Percentiles rank a stretch among this genome's conserved stretches.
Conservation (phyloP, 92 coral and sea anemone genomes). For the Siderastrea radians region DNA sequence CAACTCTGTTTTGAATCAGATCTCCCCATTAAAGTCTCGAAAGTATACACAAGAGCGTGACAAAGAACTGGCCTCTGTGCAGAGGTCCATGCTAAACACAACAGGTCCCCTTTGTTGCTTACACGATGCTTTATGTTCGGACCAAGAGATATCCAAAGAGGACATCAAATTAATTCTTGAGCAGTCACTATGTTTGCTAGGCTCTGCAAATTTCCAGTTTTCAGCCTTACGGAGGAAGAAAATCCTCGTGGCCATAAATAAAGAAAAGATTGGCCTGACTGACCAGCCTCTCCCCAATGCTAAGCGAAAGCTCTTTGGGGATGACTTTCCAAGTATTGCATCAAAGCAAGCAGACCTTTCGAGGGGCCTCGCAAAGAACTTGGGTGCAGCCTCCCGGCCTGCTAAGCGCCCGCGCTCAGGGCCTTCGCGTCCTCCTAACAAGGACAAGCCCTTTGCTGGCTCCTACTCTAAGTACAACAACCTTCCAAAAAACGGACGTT, state of each 20-base stretch:
- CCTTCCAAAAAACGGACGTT: conserved; percentile 28
- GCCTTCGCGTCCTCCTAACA: neutral
- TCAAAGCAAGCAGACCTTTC: conserved; percentile 7
- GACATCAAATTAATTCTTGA: too few species aligned
- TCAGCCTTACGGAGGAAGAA: too few species aligned
- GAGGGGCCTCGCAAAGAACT: conserved; percentile 9
- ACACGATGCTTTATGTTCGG: conserved; percentile 27
- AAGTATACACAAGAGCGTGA: neutral
- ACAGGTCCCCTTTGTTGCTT: conserved; percentile 47
- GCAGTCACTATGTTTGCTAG: too few species aligned
- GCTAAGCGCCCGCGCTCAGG: conserved; percentile 8
- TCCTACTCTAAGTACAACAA: neutral
- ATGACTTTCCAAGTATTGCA: too few species aligned
- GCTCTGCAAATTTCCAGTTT: too few species aligned
- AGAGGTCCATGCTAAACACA: conserved; percentile 20
- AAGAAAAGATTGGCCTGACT: too few species aligned
- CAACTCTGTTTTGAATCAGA: neutral
- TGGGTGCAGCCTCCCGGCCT: conserved; percentile 3
- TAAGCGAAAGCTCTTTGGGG: too few species aligned
- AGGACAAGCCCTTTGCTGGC: too few species aligned
- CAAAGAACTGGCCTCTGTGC: conserved; percentile 44
- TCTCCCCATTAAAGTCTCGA: neutral
- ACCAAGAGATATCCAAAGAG: neutral
- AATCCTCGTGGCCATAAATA: too few species aligned
- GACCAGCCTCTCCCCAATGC: too few species aligned